Evolutionary conservation across 53 echinoderm and acorn worm genomes (phyloP).

Genomic region (Patiria pectinifera): DNA sequence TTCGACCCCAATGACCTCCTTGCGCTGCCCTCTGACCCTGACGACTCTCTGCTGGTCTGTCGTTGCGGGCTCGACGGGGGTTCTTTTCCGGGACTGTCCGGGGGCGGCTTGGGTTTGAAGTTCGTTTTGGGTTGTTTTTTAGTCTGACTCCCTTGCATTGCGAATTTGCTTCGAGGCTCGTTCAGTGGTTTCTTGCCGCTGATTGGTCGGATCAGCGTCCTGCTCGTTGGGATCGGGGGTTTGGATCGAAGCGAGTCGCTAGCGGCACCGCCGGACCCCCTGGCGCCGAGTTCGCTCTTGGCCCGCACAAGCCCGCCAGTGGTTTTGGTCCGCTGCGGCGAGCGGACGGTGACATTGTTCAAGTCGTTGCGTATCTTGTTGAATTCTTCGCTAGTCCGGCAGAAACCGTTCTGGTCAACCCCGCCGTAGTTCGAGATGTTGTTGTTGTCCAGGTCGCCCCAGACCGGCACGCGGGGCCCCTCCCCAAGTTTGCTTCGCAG

Average conservation of each 20-base stretch:
- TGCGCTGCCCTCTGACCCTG: background rate
- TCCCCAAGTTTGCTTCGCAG: slow-evolving; percentile 60
- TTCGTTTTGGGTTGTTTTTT: slow-evolving; percentile 44
- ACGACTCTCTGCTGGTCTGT: slow-evolving; percentile 45
- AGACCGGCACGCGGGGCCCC: slow-evolving; percentile 30
- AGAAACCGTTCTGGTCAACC: slow-evolving; percentile 45
- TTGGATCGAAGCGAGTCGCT: slow-evolving; percentile 44
- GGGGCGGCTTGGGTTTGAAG: slow-evolving; percentile 28
- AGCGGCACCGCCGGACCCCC: background rate
- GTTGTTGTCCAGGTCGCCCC: slow-evolving; percentile 49
- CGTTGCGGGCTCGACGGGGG: slow-evolving; percentile 20
- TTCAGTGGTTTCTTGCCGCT: slow-evolving; percentile 55
- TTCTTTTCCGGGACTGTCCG: slow-evolving; percentile 11
- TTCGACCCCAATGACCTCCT: slow-evolving; percentile 29
- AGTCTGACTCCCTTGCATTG: background rate
- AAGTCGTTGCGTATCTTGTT: slow-evolving; percentile 61
- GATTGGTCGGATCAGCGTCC: slow-evolving; percentile 39
- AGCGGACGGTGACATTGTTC: slow-evolving; percentile 36
- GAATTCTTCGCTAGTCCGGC: slow-evolving; percentile 56
- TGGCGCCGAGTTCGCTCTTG: slow-evolving; percentile 32
- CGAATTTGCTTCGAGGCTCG: slow-evolving; percentile 1
- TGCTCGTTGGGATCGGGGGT: slow-evolving; percentile 28
- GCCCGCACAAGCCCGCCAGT: background rate
- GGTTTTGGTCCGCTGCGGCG: slow-evolving; percentile 48
- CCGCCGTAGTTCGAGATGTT: slow-evolving; percentile 31